These are phyloP conservation scores for Aleiodes alternator DNA, from an alignment of 2,888 invertebrate genomes.

Conservation along the genomic window DNA sequence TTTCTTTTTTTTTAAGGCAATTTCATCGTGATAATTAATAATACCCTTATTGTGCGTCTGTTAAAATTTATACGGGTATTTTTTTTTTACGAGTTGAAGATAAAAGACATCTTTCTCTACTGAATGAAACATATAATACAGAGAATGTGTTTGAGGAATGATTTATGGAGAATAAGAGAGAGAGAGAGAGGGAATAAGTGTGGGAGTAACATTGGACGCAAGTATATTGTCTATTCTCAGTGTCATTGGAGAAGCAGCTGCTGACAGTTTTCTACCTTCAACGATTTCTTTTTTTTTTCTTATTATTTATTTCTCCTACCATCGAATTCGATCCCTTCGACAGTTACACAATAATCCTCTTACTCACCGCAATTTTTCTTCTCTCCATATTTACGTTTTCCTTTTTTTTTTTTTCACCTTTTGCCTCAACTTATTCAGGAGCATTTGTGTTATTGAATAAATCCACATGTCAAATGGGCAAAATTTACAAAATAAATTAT, in stretches of 20 bases:
- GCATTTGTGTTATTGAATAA: constrained; percentile 2
- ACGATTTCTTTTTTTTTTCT: constrained; percentile 5
- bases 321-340: constrained; percentile 9
- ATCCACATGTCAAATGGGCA: constrained; percentile 22
- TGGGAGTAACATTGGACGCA: constrained; percentile 27
- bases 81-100: background rate
- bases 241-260: constrained; percentile 44
- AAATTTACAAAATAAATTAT: constrained; percentile 23
- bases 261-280: constrained; percentile 14
- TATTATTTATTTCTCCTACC: background rate
- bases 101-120: constrained; percentile 2
- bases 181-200: constrained; percentile 15
- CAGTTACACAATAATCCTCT: constrained; percentile 43
- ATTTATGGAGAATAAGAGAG: constrained; percentile 16
- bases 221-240: constrained; percentile 33
- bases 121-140: constrained; percentile 34
- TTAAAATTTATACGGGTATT: background rate
- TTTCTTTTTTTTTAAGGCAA: background rate
- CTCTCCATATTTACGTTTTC: background rate
- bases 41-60: background rate
- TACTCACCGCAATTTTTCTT: constrained; percentile 10
- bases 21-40: no score
- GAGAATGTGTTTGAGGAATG: background rate
- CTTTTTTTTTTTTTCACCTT: no score
- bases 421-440: no score